Base-by-base conservation (phyloP, 2,113 vertebrate species). In the Elaphurus davidianus region DNA sequence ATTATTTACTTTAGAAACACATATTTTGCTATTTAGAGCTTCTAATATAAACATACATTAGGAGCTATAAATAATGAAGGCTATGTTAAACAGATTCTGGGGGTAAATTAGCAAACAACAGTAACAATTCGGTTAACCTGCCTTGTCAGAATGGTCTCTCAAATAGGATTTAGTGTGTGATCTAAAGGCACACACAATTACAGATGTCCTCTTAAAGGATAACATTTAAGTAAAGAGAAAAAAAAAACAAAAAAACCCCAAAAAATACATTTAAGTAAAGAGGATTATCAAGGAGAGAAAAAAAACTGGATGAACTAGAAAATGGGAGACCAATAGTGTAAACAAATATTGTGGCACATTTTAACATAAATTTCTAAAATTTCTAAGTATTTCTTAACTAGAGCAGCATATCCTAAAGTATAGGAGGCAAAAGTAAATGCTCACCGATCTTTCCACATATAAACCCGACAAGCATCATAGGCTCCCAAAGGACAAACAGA, bases 301-400 rank as follows among this genome's bases (percentile, higher is more conserved):
- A 50, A 14, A 96, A 97, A 95, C 43, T 78, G 79, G 67, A 93
- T 82, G 15, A 88, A 43, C 28, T 36, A 81, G 52, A 45, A 74
- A 90, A 96, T 47, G 55, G 52, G 59, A 97, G 43, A 88, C 17
- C 25, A 87, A 54, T 0, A 52, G 45, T 60, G 7, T 67, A 45
- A 84, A 83, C 40, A 93, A 93, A 82, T 52, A 23, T 33, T 60
- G 71, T 76, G 47, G 12, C 30, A 57, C 5, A 93, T 83, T 91
- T 96, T 76, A 87, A 90, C 19, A 74, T 25, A 82, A 55, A 94
- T 71, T 86, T 85, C n/a, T 96, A 89, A 92, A 89, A 81, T 74
- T 60, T 74, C 62, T n/a, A 97, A 90, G 6, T 76, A 74, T 83
- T 93, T 93, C 36, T 55, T 78, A 93, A 93, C 50, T 79, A 50